Evolutionary conservation across 2,888 invertebrate species (phyloP), one percentile per base, ranked within the genome.

Genomic region (Serrognathus titanus): DNA sequence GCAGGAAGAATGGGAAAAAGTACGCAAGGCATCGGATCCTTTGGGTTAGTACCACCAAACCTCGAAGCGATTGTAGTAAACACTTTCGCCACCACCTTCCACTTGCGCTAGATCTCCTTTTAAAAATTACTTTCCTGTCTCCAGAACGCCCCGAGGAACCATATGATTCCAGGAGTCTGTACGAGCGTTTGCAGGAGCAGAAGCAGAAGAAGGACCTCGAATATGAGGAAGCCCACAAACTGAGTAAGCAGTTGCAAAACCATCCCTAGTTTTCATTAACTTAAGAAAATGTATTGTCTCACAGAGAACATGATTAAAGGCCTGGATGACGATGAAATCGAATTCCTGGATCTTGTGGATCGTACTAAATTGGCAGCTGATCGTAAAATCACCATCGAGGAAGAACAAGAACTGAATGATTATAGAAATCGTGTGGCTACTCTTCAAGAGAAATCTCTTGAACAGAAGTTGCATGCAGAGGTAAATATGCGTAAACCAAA

Each of bases 1-100:
- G 2, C 97, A 97, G 76, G 94, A 94, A 75, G 96, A 97, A 85
- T 97, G 97, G 97, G 96, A 97, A 68, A 90, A 89, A 80, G 96
- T 96, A 1, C 83, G 98, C 64, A 89, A 89, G 57, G 89, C 92
- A 35, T 92, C 94, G 65, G 90, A 97, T 73, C 97, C 97, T 8
- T 64, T 87, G 80, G 93, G 96, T 96, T 80, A 43, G 43, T 43
- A 43, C 20, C 16, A 43, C 20, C 43, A 13, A 16, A 43, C 24
- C 24, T 31, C 24, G 6, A 31, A 31, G 3, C 24, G 24, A 1
- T n/a, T n/a, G n/a, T 6, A 6, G 4, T 31, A 31, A 31, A 31
- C 24, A 31, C 24, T 31, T 31, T 24, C 24, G 24, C 24, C 24
- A 7, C 7, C 5, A 5, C 24, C 24, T 5, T 6, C 24, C 24